These are phyloP conservation scores for Acanthisitta chloris DNA, from an alignment of 2,113 vertebrate species.

Conservation along the genomic window DNA sequence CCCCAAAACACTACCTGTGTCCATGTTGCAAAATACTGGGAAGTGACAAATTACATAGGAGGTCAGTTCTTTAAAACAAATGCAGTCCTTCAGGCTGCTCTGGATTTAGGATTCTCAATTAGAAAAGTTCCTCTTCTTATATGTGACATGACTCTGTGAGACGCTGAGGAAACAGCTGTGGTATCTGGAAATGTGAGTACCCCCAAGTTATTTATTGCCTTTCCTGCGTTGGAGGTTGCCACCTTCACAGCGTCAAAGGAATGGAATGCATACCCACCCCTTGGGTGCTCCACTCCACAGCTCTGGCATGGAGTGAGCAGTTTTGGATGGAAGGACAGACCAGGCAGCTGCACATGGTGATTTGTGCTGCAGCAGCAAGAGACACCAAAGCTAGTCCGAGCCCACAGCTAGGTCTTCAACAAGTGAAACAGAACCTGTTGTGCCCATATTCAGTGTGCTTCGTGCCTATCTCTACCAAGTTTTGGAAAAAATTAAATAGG, in stretches of 20 bases:
- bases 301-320: neutral
- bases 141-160: neutral
- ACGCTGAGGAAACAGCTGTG: neutral
- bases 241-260: neutral
- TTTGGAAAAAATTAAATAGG: neutral
- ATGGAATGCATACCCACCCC: neutral
- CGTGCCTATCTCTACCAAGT: neutral
- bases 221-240: neutral
- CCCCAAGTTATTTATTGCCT: neutral
- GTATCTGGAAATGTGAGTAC: neutral
- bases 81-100: neutral
- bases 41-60: neutral
- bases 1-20: neutral
- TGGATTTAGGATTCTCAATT: neutral
- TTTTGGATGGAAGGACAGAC: neutral
- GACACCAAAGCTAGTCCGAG: neutral
- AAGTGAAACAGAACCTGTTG: neutral
- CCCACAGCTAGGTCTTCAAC: neutral
- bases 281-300: neutral
- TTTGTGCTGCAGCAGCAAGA: neutral
- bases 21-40: neutral
- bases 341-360: neutral
- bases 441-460: rapidly evolving
- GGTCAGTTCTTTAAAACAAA: neutral
- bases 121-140: neutral